phyloP scores from a whole-genome alignment of 1,140 invertebrate species.

The Cotesia chilonis region DNA sequence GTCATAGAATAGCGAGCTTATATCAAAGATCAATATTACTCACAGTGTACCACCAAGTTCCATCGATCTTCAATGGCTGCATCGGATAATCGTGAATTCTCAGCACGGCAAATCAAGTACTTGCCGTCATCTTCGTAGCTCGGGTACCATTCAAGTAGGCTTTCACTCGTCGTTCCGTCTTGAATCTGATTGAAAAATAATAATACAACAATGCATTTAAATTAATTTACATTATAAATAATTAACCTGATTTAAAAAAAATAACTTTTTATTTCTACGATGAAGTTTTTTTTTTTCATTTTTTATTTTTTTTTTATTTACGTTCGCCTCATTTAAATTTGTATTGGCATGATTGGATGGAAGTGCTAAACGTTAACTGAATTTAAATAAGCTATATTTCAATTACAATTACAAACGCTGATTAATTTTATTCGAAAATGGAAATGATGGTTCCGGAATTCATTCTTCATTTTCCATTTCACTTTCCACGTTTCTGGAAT shows the following conservation, averaged over 20 bases:
- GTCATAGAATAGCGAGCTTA: not conserved
- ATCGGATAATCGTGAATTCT: constrained; percentile 72
- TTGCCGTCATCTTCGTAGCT: constrained; percentile 70
- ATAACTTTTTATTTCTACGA: too few relatives aligned
- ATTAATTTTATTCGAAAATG: constrained; percentile 23
- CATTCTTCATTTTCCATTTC: constrained; percentile 12
- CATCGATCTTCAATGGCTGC: constrained; percentile 72
- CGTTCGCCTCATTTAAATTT: too few relatives aligned
- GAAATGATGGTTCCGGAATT: constrained; percentile 8
- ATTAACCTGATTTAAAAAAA: not conserved
- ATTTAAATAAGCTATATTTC: too few relatives aligned
- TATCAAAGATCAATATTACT: constrained; percentile 53
- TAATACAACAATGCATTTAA: constrained; percentile 20
- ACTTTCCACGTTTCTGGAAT: not conserved
- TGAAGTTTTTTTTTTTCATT: too few relatives aligned
- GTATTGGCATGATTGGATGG: too few relatives aligned
- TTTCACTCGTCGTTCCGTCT: constrained; percentile 67
- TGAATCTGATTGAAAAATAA: constrained; percentile 50
- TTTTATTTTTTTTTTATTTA: too few relatives aligned
- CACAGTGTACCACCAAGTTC: constrained; percentile 70
- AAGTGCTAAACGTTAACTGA: too few relatives aligned
- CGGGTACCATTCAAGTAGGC: constrained; percentile 67
- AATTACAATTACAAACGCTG: constrained; percentile 8
- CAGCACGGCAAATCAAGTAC: constrained; percentile 72
- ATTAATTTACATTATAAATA: not conserved